phyloP scores from a whole-genome alignment of 2,113 vertebrate species.

The Acrocephalus kingi region DNA sequence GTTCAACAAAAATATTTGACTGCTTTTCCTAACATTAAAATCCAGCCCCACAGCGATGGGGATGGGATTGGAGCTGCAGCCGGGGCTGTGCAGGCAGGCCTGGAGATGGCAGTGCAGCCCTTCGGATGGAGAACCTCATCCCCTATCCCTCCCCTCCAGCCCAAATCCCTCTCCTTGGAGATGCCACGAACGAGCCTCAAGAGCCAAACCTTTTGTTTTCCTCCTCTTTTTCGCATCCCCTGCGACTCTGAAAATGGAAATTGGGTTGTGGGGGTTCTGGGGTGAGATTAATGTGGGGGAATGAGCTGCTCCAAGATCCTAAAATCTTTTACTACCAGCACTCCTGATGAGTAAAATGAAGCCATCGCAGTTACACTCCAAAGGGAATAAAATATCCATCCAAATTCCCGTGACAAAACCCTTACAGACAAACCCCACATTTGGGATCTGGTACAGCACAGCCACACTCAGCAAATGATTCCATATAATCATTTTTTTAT shows the following conservation, averaged over 20 bases:
- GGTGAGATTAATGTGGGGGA: background rate
- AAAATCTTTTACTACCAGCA: background rate
- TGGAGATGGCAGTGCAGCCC: constrained; percentile 70
- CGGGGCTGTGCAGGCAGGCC: background rate
- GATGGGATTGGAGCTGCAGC: background rate
- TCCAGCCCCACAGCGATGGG: rapidly evolving
- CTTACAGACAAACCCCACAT: rapidly evolving
- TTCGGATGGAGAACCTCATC: background rate
- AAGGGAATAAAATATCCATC: background rate
- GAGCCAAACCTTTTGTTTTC: background rate
- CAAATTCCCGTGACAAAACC: background rate
- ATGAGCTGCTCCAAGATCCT: background rate
- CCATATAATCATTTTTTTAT: rapidly evolving
- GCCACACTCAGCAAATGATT: rapidly evolving
- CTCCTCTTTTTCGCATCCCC: background rate
- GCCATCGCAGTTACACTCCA: no score
- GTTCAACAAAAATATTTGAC: background rate
- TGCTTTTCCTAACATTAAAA: background rate
- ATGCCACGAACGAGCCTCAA: background rate
- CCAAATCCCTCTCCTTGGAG: background rate
- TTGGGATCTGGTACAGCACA: background rate
- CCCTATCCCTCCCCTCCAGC: background rate
- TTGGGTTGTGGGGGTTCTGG: background rate
- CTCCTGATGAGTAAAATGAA: rapidly evolving
- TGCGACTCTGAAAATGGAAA: background rate